Base-by-base conservation (phyloP, 2,113 vertebrate species). In the Addax nasomaculatus region DNA sequence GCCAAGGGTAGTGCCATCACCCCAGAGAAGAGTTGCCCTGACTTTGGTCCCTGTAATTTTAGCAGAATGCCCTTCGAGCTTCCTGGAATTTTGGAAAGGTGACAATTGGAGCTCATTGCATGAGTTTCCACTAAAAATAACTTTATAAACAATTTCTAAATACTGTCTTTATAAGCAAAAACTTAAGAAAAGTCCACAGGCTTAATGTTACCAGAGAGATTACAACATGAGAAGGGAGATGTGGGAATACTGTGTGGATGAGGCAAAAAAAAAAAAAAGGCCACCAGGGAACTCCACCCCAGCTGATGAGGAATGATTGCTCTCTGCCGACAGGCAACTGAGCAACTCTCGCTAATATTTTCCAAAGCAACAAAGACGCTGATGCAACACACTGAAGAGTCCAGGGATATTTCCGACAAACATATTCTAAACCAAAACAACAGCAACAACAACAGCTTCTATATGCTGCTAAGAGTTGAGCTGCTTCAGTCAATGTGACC, bases 11-110 rank as follows among this genome's bases (percentile, higher is more conserved):
- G 4, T 36, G 30, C 57, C 60, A 29, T 23, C 23, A 93, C 60
- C 83, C 2, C 2, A 1, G 1, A 57, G 30, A 57, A 93, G 29
- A 97, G n/a, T 15, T 85, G 39, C 12, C 47, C 36, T 87, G 76
- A 49, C 70, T 81, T 92, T 0, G 17, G 47, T 92, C 96, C 92
- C 36, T 91, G 89, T 29, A 83, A 60, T 96, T 98, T 96, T 91
- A 93, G 57, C 36, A 92, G 76, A 83, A 97, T 96, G 19, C 67
- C 90, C 21, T 88, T 97, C 70, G 53, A 90, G n/a, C 89, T 78
- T 60, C 23, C 88, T 43, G 78, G 96, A 96, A 94, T 98, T 94
- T 98, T 98, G 90, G 94, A 98, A 80, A 95, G 7, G 49, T 94
- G 70, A 95, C 76, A 97, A 85, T 47, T 97, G 90, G 84, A 96